Evolutionary conservation across 2,113 vertebrate species (phyloP), one percentile per base, ranked within the genome.

Genomic region (Lates calcarifer): DNA sequence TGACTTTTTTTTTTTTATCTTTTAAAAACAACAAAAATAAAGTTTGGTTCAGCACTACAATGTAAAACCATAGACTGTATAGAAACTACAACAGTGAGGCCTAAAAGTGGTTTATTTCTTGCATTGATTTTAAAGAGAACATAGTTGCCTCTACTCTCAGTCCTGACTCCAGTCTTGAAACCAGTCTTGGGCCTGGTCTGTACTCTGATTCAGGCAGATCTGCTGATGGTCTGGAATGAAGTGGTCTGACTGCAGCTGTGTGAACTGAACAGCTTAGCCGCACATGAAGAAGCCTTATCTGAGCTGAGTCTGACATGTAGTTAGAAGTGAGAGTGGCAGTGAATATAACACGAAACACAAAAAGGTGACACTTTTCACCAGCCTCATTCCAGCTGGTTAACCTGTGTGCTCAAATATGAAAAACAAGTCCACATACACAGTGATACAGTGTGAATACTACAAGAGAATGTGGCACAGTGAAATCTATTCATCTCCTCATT

Each of bases 351-450:
- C 13, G 45, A n/a, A n/a, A n/a, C n/a, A n/a, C n/a, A n/a, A n/a
- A n/a, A n/a, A n/a, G n/a, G n/a, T n/a, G n/a, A n/a, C n/a, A n/a
- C n/a, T n/a, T n/a, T n/a, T n/a, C n/a, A n/a, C n/a, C n/a, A n/a
- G n/a, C n/a, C n/a, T n/a, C n/a, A n/a, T 57, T 67, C 31, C 63
- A 68, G 33, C 63, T 17, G 70, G 12, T 73, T 60, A 17, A 79
- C 49, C 58, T 64, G 49, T 64, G 49, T 15, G 47, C 33, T 35
- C 33, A 35, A 4, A 35, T 6, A 26, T 41, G 22, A 28, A 41
- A 13, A 41, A 41, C 39, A 4, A 41, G 10, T 26, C 6, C 0
- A 47, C 33, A 17, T 22, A 4, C 39, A 28, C 39, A 45, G 47
- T 49, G 18, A 49, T 18, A 22, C 33, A n/a, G n/a, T n/a, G n/a